A percentile compares a stretch with the other conserved stretches of the same genome.
Conservation (phyloP, 2,113 vertebrate species). For the Cryptotis parvus region DNA sequence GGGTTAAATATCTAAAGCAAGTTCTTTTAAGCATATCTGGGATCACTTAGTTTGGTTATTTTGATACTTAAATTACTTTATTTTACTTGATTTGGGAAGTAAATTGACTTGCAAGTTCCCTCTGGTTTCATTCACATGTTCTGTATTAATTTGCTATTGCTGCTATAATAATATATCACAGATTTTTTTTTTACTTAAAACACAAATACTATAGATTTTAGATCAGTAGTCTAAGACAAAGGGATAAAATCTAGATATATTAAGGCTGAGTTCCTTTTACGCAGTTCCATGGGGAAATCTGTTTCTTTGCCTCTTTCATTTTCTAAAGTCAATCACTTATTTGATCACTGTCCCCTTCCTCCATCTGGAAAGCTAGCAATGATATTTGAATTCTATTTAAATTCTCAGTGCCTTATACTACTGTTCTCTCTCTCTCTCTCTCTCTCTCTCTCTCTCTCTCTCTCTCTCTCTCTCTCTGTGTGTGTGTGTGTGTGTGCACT, state of each 20-base stretch:
- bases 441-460: neutral
- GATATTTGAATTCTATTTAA: neutral
- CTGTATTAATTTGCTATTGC: neutral
- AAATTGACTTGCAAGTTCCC: neutral
- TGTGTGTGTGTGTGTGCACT: neutral
- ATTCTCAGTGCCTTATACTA: neutral
- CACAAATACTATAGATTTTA: neutral
- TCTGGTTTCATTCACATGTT: neutral
- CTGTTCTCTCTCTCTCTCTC: neutral
- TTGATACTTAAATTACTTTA: constrained; percentile 8
- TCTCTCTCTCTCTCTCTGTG: neutral
- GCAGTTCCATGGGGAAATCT: too few species aligned
- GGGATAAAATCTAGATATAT: neutral
- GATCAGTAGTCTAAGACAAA: neutral
- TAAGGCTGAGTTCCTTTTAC: neutral
- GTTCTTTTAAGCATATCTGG: too few species aligned
- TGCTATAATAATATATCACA: neutral
- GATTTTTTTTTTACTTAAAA: neutral
- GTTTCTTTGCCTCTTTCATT: neutral
- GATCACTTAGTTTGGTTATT: neutral
- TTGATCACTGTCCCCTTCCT: neutral
- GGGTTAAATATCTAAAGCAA: too few species aligned
- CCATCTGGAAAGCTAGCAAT: neutral
- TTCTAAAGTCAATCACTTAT: neutral
- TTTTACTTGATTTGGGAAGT: neutral